Evolutionary conservation across 2,113 vertebrate species (phyloP).

Genomic region (Myiozetetes cayanensis): DNA sequence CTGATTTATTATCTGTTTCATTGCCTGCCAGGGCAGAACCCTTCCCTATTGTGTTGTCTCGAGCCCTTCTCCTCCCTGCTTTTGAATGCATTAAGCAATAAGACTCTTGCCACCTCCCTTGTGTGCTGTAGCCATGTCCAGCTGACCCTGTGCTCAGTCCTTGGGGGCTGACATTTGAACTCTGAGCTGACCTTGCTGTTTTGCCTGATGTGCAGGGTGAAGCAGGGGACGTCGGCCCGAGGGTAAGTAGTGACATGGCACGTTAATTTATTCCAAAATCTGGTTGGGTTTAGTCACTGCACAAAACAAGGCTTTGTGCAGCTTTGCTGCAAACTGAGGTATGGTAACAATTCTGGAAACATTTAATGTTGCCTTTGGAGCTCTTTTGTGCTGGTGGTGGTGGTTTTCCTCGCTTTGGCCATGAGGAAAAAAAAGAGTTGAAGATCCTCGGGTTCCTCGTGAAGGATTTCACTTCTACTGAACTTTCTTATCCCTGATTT

Average conservation of each 20-base stretch:
- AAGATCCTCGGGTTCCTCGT: not conserved
- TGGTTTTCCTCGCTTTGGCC: not conserved
- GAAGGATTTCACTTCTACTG: not conserved
- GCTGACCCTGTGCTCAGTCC: not conserved
- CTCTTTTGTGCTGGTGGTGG: not conserved
- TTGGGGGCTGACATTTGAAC: not conserved
- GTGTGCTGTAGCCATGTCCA: not conserved
- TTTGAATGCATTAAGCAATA: constrained; percentile 18
- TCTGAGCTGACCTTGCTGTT: constrained; percentile 29
- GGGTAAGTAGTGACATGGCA: constrained; percentile 76
- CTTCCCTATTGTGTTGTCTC: constrained; percentile 44
- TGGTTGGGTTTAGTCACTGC: not conserved
- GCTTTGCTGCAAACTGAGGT: not conserved
- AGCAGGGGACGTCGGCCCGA: constrained; percentile 86
- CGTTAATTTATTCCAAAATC: not conserved
- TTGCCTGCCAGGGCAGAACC: constrained; percentile 20
- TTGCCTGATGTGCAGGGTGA: constrained; percentile 78
- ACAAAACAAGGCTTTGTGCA: not conserved
- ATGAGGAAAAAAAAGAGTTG: not conserved
- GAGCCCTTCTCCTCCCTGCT: not conserved
- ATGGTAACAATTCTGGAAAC: not conserved
- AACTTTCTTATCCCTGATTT: not conserved
- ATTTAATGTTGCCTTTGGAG: not conserved
- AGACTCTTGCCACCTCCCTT: not conserved
- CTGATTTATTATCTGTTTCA: constrained; percentile 40